Evolutionary conservation across 2,888 invertebrate species (phyloP).

Genomic region (Aelia acuminata): DNA sequence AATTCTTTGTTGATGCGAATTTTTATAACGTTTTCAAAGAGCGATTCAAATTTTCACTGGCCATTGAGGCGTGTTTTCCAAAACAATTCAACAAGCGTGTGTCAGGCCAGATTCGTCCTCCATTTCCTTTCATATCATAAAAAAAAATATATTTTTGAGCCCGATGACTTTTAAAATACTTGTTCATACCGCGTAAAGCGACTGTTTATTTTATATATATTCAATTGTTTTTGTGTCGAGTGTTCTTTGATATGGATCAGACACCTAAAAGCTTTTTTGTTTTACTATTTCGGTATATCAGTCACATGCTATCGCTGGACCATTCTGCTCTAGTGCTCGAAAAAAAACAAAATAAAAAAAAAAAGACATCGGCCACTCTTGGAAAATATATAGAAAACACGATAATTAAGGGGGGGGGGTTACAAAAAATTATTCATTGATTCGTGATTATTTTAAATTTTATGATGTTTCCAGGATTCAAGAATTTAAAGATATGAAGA

Average conservation of each 20-base stretch:
- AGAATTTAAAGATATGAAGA: too few species aligned
- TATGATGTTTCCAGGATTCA: too few species aligned
- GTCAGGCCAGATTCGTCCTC: neutral
- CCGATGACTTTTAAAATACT: constrained; percentile 41
- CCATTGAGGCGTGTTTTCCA: neutral
- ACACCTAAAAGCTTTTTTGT: constrained; percentile 34
- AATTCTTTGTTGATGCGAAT: neutral
- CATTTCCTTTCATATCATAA: neutral
- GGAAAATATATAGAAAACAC: too few species aligned
- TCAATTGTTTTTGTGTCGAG: constrained; percentile 27
- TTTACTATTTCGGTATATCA: neutral
- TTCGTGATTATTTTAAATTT: too few species aligned
- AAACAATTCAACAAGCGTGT: neutral
- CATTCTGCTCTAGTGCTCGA: neutral
- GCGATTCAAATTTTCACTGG: constrained; percentile 16
- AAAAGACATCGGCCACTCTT: too few species aligned
- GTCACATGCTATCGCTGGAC: neutral
- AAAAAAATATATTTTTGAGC: constrained; percentile 9
- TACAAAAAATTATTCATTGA: too few species aligned
- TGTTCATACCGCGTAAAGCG: constrained; percentile 8
- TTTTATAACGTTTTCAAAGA: constrained; percentile 3
- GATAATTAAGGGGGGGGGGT: too few species aligned
- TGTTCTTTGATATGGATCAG: constrained; percentile 29
- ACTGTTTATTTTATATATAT: constrained; percentile 38
- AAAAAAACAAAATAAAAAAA: neutral